phyloP scores from a whole-genome alignment of 2,797 vertebrate genomes.

The Malurus splendens region DNA sequence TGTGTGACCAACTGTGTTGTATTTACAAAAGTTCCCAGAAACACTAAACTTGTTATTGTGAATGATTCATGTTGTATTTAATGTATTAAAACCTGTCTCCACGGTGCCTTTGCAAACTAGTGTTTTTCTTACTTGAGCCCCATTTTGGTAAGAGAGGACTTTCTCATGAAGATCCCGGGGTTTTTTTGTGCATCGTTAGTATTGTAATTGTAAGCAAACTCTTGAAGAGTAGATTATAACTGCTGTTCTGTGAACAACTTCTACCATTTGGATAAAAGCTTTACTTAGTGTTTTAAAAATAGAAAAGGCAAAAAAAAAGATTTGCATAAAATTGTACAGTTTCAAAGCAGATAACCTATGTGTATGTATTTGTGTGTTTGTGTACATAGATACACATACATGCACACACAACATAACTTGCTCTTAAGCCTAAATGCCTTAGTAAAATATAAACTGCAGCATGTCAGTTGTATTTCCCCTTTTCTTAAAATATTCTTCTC shows the following conservation, averaged over 20 bases:
- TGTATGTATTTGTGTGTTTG: conserved; percentile 26
- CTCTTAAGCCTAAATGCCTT: conserved; percentile 71
- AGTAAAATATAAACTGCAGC: conserved; percentile 64
- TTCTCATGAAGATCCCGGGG: conserved; percentile 9
- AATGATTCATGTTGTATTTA: conserved; percentile 75
- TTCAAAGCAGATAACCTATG: conserved; percentile 3
- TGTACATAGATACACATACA: background rate
- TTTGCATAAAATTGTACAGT: conserved; percentile 43
- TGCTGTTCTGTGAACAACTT: conserved; percentile 77
- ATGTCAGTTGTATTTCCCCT: conserved; percentile 10
- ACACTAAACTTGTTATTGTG: conserved; percentile 79
- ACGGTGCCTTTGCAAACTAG: conserved; percentile 75
- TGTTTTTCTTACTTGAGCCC: conserved; percentile 69
- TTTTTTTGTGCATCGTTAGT: conserved; percentile 17
- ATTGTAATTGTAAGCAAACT: conserved; percentile 67
- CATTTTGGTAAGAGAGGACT: conserved; percentile 60
- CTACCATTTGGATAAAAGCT: conserved; percentile 35
- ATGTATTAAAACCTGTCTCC: conserved; percentile 79
- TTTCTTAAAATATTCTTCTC: conserved; percentile 60
- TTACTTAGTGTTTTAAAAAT: background rate
- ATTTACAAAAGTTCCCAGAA: conserved; percentile 79
- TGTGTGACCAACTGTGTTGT: conserved; percentile 79
- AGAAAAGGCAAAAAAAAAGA: background rate
- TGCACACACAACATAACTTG: background rate
- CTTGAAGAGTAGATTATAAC: conserved; percentile 74